phyloP scores from a whole-genome alignment of 2,113 vertebrate species.

The Theristicus caerulescens region DNA sequence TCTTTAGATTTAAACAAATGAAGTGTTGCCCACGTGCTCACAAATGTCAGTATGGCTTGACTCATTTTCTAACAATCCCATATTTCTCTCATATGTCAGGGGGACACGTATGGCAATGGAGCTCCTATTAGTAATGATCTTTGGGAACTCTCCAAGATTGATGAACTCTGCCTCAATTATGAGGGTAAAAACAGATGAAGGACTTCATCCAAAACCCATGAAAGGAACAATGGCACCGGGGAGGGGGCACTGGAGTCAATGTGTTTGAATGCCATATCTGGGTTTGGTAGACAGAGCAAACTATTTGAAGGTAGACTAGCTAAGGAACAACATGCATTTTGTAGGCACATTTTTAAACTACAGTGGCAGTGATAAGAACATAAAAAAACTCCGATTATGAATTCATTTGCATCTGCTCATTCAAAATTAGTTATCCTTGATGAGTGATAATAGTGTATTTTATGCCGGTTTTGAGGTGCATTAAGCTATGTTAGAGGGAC shows the following conservation, averaged over 20 bases:
- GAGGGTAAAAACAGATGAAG: background rate
- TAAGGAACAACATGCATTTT: background rate
- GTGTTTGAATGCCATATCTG: background rate
- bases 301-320: background rate
- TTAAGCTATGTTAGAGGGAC: background rate
- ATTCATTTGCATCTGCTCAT: background rate
- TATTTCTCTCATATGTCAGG: background rate
- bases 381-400: background rate
- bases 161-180: background rate
- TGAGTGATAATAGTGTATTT: background rate
- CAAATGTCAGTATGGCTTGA: background rate
- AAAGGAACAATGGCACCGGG: background rate
- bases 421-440: background rate
- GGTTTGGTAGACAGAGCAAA: background rate
- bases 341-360: background rate
- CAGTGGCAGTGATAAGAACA: background rate
- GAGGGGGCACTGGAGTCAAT: background rate
- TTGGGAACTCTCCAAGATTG: background rate
- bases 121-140: background rate
- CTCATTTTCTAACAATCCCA: background rate
- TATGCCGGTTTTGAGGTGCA: background rate
- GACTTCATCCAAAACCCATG: background rate
- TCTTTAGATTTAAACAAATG: background rate
- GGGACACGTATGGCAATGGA: background rate
- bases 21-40: background rate